Evolutionary conservation across 1,140 invertebrate species (phyloP).

Genomic region (Zaprionus davidi): DNA sequence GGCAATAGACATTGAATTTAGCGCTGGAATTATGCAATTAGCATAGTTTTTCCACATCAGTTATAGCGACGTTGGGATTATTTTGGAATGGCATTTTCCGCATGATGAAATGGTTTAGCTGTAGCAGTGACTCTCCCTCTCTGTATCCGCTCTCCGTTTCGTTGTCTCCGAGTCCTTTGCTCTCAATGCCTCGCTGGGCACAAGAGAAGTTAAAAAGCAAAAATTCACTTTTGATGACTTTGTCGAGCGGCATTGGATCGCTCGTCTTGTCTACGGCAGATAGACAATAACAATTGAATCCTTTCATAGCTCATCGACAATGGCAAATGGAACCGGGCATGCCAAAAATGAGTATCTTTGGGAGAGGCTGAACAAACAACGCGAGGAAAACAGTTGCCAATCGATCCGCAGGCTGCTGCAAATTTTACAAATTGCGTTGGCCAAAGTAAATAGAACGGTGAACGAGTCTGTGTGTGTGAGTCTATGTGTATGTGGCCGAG

Average conservation of each 20-base stretch:
- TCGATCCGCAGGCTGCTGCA: conserved; percentile 33
- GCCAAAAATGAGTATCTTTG: conserved; percentile 64
- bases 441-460: conserved; percentile 71
- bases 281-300: conserved; percentile 62
- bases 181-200: neutral
- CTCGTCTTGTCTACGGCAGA: neutral
- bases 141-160: neutral
- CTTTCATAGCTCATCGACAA: conserved; percentile 46
- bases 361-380: conserved; percentile 76
- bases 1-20: conserved; percentile 48
- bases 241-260: conserved; percentile 61
- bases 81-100: conserved; percentile 45
- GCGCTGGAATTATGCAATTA: conserved; percentile 62
- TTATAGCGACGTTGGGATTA: conserved; percentile 74
- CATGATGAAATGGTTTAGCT: conserved; percentile 6
- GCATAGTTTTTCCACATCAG: conserved; percentile 78
- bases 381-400: conserved; percentile 71
- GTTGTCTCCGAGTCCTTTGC: neutral
- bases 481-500: conserved; percentile 5
- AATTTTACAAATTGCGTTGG: conserved; percentile 79
- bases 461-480: neutral
- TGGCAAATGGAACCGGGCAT: conserved; percentile 36
- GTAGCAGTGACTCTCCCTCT: conserved; percentile 14
- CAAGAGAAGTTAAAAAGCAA: conserved; percentile 80
- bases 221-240: conserved; percentile 83